Base-by-base conservation (phyloP, 2,888 invertebrate genomes). In the Cremastinae sp. region DNA sequence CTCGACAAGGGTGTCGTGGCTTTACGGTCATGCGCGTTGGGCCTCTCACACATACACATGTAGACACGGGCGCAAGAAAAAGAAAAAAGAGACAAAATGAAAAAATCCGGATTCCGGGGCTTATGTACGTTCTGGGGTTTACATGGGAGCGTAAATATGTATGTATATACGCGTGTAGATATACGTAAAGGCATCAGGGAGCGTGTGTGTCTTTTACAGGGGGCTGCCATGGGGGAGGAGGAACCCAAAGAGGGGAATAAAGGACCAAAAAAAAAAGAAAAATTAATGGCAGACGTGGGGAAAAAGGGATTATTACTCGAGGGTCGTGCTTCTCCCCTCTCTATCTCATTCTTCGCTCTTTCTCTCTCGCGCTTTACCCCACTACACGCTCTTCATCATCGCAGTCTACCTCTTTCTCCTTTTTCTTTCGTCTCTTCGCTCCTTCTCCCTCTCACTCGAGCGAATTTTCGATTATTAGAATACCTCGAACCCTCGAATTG, bases 261-360 rank as follows among this genome's bases (percentile, higher is more conserved):
- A 59, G 66, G 51, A 18, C 43, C 9, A 41, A 62, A 56, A 18
- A n/a, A n/a, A 72, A 65, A 59, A 35, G 61, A 58, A 64, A 70
- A 71, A 66, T 72, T 72, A 73, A 76, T 73, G 73, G 72, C 51
- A 64, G 75, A 69, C 68, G 51, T 35, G 58, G 66, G 72, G 58
- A 58, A 58, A 72, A 72, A 61, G 66, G 72, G 72, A 62, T 68
- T 72, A 70, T 66, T 62, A 68, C 66, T 66, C 66, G 68, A 68
- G 61, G 74, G 68, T 74, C 51, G 65, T 71, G 35, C 58, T 56
- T 72, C 18, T 51, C 20, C 53, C 49, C 58, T 22, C 47, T 55
- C 72, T 39, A n/a, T 35, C 16, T 55, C 37, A 37, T 51, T 69
- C 58, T 69, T 28, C 59, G 49, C 73, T 37, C 47, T 56, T 20